Base-by-base conservation (phyloP, 2,113 vertebrate species). In the Trogon surrucura region DNA sequence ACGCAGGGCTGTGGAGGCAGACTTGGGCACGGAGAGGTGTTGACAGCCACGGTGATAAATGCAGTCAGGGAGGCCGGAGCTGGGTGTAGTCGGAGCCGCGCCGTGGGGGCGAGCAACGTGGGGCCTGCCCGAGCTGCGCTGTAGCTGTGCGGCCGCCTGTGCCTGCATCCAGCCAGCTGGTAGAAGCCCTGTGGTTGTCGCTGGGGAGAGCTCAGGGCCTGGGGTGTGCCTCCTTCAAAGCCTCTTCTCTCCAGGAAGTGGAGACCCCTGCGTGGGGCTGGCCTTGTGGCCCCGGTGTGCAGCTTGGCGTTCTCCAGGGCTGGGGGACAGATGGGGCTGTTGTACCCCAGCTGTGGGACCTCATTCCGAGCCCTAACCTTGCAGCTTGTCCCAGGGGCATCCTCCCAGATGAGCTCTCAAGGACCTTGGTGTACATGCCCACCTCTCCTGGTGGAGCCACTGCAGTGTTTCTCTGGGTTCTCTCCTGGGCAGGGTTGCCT, bases 41-140 rank as follows among this genome's bases (percentile, higher is more conserved):
- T 85, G 75, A 62, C 75, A 61, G 54, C 41, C 3, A 6, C 2
- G 22, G 48, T 74, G 78, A 73, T 91, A 91, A 96, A 96, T 95
- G 96, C 92, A 80, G 95, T 90, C 88, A 78, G 95, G 80, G 95
- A 80, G 80, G 95, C 93, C 84, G 56, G 77, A 73, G 47, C 71
- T 93, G 96, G 92, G 92, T 91, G 95, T 89, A 96, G 88, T 38
- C 12, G 2, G 36, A 79, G 66, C 54, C 41, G 32, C 18, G 10
- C 67, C 0, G 1, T 45, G 64, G 50, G 70, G 66, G 38, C 3
- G 54, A 89, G 50, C 23, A 21, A 36, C 0, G 1, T 44, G 10
- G 75, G 85, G 54, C 60, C 4, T 38, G 58, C 29, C 29, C 66
- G 48, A 71, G 53, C 66, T 53, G 32, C 2, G 1, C n/a, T 44